Percentiles rank a stretch among this genome's conserved stretches.
Evolutionary conservation across 1,140 invertebrate species (phyloP).

Genomic region (Cataglyphis hispanica): DNA sequence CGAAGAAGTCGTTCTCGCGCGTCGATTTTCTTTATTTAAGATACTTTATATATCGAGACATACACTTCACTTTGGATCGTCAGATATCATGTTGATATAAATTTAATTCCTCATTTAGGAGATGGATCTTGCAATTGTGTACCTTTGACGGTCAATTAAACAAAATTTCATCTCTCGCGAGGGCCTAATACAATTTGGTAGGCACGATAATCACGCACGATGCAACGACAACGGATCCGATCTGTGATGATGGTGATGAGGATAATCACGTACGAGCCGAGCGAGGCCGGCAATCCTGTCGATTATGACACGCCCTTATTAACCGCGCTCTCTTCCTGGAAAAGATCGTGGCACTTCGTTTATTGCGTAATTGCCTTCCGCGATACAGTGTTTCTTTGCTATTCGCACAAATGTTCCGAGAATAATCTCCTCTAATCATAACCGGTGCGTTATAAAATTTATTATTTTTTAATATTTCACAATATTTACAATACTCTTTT

Average conservation of each 20-base stretch:
- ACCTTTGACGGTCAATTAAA: background rate
- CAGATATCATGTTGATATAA: background rate
- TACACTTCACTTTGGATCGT: background rate
- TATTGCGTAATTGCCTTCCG: slow-evolving; percentile 34
- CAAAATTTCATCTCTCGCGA: background rate
- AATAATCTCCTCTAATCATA: background rate
- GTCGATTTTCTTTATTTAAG: background rate
- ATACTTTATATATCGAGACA: background rate
- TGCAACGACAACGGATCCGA: slow-evolving; percentile 47
- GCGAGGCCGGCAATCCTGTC: slow-evolving; percentile 40
- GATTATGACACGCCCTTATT: slow-evolving; percentile 68
- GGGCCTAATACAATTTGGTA: slow-evolving; percentile 34
- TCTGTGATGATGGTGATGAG: slow-evolving; percentile 70
- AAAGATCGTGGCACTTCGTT: slow-evolving; percentile 40
- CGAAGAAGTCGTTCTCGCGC: background rate
- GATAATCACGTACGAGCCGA: slow-evolving; percentile 65
- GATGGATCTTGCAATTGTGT: background rate
- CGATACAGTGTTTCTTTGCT: background rate
- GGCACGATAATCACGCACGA: slow-evolving; percentile 29
- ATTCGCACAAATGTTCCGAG: background rate
- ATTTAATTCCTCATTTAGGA: background rate
- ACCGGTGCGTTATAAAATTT: background rate
- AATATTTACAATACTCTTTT: background rate
- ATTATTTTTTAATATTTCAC: too few species aligned
- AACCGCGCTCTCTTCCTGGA: slow-evolving; percentile 46